Evolutionary conservation across 2,888 invertebrate genomes (phyloP).

Genomic region (Synergus gifuensis): DNA sequence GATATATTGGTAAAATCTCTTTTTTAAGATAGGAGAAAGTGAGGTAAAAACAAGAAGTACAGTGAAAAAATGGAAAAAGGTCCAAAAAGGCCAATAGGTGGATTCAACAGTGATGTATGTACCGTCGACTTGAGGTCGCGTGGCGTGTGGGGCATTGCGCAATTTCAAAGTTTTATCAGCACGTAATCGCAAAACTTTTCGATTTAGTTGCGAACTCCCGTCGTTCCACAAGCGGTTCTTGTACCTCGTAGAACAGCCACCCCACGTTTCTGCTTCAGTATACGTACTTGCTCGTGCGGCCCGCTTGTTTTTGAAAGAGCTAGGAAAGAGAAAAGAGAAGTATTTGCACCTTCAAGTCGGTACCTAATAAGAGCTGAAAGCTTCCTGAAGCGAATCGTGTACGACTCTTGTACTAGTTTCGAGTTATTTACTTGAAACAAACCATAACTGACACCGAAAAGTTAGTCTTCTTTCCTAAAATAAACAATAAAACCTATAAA

Average conservation of each 20-base stretch:
- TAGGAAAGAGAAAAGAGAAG: not conserved
- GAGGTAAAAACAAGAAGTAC: too few species aligned
- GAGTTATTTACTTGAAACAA: conserved; percentile 1
- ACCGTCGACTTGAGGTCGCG: conserved; percentile 28
- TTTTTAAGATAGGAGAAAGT: too few species aligned
- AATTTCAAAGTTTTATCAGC: conserved; percentile 51
- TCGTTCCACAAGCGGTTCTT: conserved; percentile 36
- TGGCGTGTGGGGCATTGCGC: conserved; percentile 41
- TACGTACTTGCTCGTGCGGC: conserved; percentile 10
- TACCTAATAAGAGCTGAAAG: conserved; percentile 29
- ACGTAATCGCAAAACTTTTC: conserved; percentile 50
- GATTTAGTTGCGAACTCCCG: conserved; percentile 46
- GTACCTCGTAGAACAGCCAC: conserved; percentile 30
- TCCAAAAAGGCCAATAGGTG: not conserved
- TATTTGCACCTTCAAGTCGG: conserved; percentile 24
- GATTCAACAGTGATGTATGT: conserved; percentile 21
- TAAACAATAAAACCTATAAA: too few species aligned
- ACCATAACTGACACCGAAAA: not conserved
- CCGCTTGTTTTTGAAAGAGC: conserved; percentile 23
- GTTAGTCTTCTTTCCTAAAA: not conserved
- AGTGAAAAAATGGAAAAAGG: too few species aligned
- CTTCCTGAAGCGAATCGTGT: not conserved
- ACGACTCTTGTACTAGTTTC: conserved; percentile 2
- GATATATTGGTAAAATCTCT: too few species aligned
- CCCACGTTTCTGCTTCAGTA: conserved; percentile 18